These are phyloP conservation scores for Etheostoma nigrum DNA, from an alignment of 2,797 vertebrate species.

Conservation along the genomic window DNA sequence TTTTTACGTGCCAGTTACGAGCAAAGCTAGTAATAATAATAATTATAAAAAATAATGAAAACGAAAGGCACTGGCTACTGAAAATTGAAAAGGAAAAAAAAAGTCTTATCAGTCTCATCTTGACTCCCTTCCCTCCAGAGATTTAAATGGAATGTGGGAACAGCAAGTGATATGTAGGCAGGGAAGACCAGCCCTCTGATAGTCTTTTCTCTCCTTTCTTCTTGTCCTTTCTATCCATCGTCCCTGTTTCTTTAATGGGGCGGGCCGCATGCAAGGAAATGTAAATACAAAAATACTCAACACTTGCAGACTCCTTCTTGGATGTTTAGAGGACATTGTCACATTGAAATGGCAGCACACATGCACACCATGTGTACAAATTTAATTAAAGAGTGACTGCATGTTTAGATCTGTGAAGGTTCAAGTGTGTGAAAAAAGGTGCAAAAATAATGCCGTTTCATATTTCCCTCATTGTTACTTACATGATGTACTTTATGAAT, in stretches of 20 bases:
- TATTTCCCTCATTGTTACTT: conserved; percentile 58
- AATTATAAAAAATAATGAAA: background rate
- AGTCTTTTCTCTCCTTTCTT: conserved; percentile 73
- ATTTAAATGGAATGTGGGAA: conserved; percentile 77
- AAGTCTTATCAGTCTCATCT: conserved; percentile 75
- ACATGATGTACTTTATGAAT: conserved; percentile 39
- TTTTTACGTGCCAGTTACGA: background rate
- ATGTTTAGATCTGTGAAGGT: conserved; percentile 65
- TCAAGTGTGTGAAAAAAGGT: conserved; percentile 45
- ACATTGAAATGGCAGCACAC: conserved; percentile 26
- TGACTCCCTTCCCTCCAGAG: conserved; percentile 65
- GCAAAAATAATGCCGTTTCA: conserved; percentile 51
- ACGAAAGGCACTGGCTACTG: conserved; percentile 16
- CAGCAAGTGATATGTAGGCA: conserved; percentile 71
- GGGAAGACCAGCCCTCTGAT: conserved; percentile 63
- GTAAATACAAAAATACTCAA: conserved; percentile 15
- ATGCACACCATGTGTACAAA: conserved; percentile 40
- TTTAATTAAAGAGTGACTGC: conserved; percentile 53
- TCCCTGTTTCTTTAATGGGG: conserved; percentile 42
- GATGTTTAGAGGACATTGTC: conserved; percentile 25
- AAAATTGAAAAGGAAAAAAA: conserved; percentile 45
- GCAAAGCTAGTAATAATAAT: background rate
- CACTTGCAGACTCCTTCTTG: conserved; percentile 36
- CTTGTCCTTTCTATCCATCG: conserved; percentile 54
- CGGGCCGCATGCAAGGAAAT: conserved; percentile 43